Base-by-base conservation (phyloP, 2,797 vertebrate genomes). In the Euphonia xanthogaster region DNA sequence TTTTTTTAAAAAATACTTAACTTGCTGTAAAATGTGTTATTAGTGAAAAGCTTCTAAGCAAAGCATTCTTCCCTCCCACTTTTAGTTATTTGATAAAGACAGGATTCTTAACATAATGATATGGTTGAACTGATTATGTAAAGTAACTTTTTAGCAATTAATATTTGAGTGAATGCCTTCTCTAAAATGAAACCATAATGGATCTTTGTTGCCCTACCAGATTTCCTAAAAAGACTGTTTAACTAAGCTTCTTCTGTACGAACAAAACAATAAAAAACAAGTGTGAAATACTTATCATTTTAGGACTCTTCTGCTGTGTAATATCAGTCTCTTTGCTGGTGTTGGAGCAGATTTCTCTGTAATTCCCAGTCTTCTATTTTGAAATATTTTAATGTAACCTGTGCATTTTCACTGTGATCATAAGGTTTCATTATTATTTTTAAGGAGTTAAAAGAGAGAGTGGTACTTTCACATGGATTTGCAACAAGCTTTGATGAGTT, bases 101-200 rank as follows among this genome's bases (percentile, higher is more conserved):
- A 84, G 51, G 47, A 86, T 88, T 82, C 89, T 94, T 86, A 86
- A 84, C 70, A 83, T 92, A 97, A 94, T 96, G 67, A 76, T 94
- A 70, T 96, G 72, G 19, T 79, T 55, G 74, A 96, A 95, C 33
- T 84, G 44, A 95, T 90, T 90, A 78, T 90, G 90, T 95, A 91
- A 95, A 97, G 62, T 71, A 89, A 55, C 35, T 88, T 97, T 97
- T 96, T 84, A 93, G 76, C 73, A 95, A 93, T 88, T 96, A 93
- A 87, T 89, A 89, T 73, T 94, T 86, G 80, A 93, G 27, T 90
- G 81, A 95, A 96, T 96, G 51, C 47, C 58, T 81, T 25, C 61
- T 90, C 45, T 77, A 79, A 87, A 96, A 88, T 88, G 75, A 95
- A 95, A 91, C 58, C 14, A 16, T 61, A 76, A 79, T 76, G 45